Percentiles rank a stretch among this genome's conserved stretches.
Evolutionary conservation across 1,140 invertebrate genomes (phyloP).

Genomic region (Melitaea cinxia): DNA sequence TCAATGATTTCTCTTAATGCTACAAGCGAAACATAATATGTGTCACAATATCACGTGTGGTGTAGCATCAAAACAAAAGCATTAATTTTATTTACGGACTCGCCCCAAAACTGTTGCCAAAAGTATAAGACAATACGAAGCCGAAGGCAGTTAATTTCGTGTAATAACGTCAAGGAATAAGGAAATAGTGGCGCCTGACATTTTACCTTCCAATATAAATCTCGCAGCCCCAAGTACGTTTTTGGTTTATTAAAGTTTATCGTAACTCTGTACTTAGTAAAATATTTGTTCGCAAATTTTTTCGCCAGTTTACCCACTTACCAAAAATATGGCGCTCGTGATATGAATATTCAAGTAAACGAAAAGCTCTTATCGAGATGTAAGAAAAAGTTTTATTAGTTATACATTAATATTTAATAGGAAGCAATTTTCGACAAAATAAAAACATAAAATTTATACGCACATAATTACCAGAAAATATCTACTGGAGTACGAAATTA

Average conservation of each 20-base stretch:
- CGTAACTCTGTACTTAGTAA: constrained; percentile 15
- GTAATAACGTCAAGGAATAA: constrained; percentile 18
- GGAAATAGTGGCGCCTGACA: constrained; percentile 22
- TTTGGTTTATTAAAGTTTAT: constrained; percentile 26
- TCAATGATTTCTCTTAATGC: background rate
- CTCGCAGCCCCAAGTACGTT: constrained; percentile 10
- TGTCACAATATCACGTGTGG: constrained; percentile 3
- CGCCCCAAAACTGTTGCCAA: constrained; percentile 12
- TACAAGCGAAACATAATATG: background rate
- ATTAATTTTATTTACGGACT: constrained; percentile 16
- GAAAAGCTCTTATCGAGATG: background rate
- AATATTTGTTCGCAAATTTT: constrained; percentile 16
- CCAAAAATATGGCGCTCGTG: background rate
- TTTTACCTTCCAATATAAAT: constrained; percentile 25
- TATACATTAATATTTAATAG: too few relatives aligned
- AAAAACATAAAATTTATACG: too few relatives aligned
- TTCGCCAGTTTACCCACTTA: background rate
- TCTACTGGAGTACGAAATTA: too few relatives aligned
- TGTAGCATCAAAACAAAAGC: constrained; percentile 18
- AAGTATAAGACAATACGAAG: constrained; percentile 12
- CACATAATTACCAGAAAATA: too few relatives aligned
- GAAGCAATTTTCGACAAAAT: too few relatives aligned
- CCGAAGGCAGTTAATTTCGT: constrained; percentile 20
- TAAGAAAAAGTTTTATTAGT: background rate
- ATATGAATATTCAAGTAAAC: background rate